Evolutionary conservation across 2,113 vertebrate genomes (phyloP).

Genomic region (Tragelaphus buxtoni): DNA sequence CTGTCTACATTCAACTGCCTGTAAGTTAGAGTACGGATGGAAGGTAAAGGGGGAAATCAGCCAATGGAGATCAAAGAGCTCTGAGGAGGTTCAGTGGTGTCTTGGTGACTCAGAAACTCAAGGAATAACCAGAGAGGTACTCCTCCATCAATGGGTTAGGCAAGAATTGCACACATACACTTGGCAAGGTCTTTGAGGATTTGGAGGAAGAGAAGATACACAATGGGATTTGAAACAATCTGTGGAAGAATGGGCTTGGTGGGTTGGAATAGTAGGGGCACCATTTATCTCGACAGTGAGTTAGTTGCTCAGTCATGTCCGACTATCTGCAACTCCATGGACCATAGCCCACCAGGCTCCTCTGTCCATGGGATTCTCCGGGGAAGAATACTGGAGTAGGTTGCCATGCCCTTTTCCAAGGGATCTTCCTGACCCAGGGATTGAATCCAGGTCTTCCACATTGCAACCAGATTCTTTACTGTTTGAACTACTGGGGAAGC

Average conservation of each 20-base stretch:
- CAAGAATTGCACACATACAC: not conserved
- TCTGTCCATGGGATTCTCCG: not conserved
- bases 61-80: not conserved
- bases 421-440: not conserved
- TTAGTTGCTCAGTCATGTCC: not conserved
- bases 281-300: not conserved
- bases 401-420: not conserved
- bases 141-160: not conserved
- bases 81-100: not conserved
- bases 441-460: rapidly evolving
- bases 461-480: not conserved
- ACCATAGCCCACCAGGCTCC: not conserved
- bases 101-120: not conserved
- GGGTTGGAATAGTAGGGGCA: not conserved
- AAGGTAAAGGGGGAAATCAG: not conserved
- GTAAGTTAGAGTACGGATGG: not conserved
- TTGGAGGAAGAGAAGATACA: not conserved
- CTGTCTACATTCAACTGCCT: not conserved
- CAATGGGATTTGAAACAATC: not conserved
- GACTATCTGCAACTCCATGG: not conserved
- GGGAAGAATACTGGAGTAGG: not conserved
- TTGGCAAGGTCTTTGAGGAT: not conserved
- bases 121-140: not conserved
- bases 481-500: not conserved
- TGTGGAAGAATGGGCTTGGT: not conserved